Base-by-base conservation (phyloP, 2,113 vertebrate genomes). In the Alectura lathami region DNA sequence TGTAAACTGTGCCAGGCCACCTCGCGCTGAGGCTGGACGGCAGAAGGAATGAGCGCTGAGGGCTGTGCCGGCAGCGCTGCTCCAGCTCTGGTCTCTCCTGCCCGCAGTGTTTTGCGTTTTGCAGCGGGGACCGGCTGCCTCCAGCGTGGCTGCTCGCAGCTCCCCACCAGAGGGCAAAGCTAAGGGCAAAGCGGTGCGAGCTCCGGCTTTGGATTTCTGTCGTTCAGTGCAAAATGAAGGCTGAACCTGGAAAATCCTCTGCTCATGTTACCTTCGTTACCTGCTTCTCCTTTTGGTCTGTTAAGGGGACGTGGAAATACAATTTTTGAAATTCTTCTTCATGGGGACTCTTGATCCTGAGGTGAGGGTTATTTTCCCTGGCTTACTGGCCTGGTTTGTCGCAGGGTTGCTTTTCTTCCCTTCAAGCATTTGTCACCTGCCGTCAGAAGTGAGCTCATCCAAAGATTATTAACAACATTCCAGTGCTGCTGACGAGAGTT, bases 161-260 rank as follows among this genome's bases (percentile, higher is more conserved):
- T 94, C 50, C 62, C 90, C 86, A 88, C 23, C 2, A 93, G 94
- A 86, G 80, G 83, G 88, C 88, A 88, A 88, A 90, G 54, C 22
- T 13, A 68, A 26, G 57, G 24, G 30, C 66, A 30, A n/a, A 0
- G 7, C 63, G n/a, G 21, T 4, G 18, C 36, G 66, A 86, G 42
- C 26, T 21, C 11, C 3, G 16, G 8, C 62, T 47, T 66, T 6
- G 26, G 6, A 8, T 43, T 53, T 32, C 56, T 3, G 1, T 11
- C 64, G 13, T 8, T 13, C 3, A 21, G 51, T 45, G 18, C 23
- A 17, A 50, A 60, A 11, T 6, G 27, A 57, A n/a, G 4, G 23
- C 27, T 86, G 40, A 3, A 22, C 23, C 51, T 67, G 63, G 54
- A 60, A 67, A 30, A 40, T 75, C 47, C 34, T 85, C 38, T 29